Conservation (phyloP, 2,797 vertebrate species). For the Brachyrhaphis roseni region DNA sequence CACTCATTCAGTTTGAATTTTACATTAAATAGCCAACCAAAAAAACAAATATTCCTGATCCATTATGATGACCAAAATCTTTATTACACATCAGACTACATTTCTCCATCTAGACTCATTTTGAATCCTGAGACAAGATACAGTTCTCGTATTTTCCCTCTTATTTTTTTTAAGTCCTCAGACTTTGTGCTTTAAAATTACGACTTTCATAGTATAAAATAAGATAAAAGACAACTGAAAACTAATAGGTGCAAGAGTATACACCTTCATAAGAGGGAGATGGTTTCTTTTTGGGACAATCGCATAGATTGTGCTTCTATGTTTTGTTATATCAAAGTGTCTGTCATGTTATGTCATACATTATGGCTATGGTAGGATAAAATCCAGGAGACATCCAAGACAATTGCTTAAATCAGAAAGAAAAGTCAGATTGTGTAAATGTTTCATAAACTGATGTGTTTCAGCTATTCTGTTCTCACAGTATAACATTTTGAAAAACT, state of each 20-base stretch:
- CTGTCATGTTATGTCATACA: constrained; percentile 29
- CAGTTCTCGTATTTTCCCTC: constrained; percentile 86
- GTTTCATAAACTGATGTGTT: constrained; percentile 57
- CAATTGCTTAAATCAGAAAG: constrained; percentile 46
- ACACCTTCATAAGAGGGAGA: constrained; percentile 54
- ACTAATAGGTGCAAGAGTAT: constrained; percentile 61
- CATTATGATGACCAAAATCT: constrained; percentile 48
- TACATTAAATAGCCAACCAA: constrained; percentile 49
- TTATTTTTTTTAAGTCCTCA: constrained; percentile 81
- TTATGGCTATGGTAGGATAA: constrained; percentile 56
- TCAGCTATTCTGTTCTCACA: constrained; percentile 58
- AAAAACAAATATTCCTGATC: constrained; percentile 54
- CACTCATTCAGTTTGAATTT: constrained; percentile 67
- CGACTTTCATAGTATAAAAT: constrained; percentile 65
- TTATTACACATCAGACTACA: constrained; percentile 44
- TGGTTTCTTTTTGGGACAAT: constrained; percentile 55
- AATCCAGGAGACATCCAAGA: constrained; percentile 59
- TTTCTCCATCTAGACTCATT: constrained; percentile 89
- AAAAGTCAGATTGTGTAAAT: constrained; percentile 40
- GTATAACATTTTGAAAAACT: constrained; percentile 67
- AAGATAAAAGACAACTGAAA: constrained; percentile 39
- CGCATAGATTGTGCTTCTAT: constrained; percentile 72
- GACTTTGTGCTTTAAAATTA: constrained; percentile 86
- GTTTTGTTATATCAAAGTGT: constrained; percentile 53
- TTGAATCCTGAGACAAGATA: constrained; percentile 98